Base-by-base conservation (phyloP, 2,797 vertebrate genomes). In the Rallus crepitans region DNA sequence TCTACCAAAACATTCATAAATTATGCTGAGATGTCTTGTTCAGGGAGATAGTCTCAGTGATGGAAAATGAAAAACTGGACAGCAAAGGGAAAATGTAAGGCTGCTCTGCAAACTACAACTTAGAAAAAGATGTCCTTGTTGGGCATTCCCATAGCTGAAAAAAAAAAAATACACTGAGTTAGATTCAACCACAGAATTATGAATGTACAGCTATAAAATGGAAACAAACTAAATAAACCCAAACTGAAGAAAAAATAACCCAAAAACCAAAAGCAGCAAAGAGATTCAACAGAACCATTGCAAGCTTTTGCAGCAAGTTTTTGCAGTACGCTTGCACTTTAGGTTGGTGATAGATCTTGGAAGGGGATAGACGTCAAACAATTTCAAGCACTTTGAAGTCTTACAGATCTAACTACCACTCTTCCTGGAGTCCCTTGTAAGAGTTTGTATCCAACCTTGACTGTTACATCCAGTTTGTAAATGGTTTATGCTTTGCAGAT, bases 391-490 rank as follows among this genome's bases (percentile, higher is more conserved):
- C n/a, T 90, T 55, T 48, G 11, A 52, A 70, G 28, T 77, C 18
- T 80, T 77, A 61, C 4, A 61, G 11, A 89, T 45, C 52, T 71
- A 72, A 59, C 28, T 87, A 65, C 76, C 45, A 12, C 4, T n/a
- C 9, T 60, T 80, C 35, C 56, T 55, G n/a, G n/a, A 68, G 7
- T n/a, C 18, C 23, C 70, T 76, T 55, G 42, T 21, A 78, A 96
- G 95, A 92, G 28, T 93, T 45, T 57, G 20, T 42, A 35, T 83
- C n/a, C 61, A 81, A 52, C 48, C 19, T 66, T 84, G 65, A 33
- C 13, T 88, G 50, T 77, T 70, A 64, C 7, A 35, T 69, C 19
- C 39, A 76, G 53, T 89, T 92, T 92, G 39, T 55, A 90, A 96
- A 83, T 16, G 15, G 8, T 79, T 96, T 76, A 33, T 47, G 55